phyloP scores from a whole-genome alignment of 1,140 invertebrate species.

The Drosophila parvula region DNA sequence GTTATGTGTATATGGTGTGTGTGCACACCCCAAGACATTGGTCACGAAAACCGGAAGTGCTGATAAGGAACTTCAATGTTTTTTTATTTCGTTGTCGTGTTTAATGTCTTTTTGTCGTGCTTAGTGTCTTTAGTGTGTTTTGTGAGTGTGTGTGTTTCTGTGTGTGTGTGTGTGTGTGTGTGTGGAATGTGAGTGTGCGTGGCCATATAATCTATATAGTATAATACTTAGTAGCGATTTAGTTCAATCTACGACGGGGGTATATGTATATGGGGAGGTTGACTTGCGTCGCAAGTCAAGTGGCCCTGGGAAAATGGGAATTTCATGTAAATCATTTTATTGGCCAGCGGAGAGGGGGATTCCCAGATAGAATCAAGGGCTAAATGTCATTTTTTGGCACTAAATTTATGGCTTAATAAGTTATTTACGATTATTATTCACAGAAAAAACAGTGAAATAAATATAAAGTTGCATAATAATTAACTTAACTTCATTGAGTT shows the following conservation, averaged over 20 bases:
- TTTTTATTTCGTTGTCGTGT: constrained; percentile 83
- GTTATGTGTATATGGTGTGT: background rate
- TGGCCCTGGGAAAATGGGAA: constrained; percentile 51
- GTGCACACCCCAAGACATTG: constrained; percentile 73
- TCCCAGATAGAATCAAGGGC: background rate
- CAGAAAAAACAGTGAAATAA: background rate
- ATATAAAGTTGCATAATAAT: too few species aligned
- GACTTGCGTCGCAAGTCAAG: constrained; percentile 25
- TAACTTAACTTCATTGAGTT: too few species aligned
- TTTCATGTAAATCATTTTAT: constrained; percentile 50
- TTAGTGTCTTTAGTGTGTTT: constrained; percentile 79
- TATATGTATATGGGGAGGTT: background rate
- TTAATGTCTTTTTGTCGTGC: constrained; percentile 84
- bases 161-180: constrained; percentile 22
- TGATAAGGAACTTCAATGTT: constrained; percentile 83
- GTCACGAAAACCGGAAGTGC: constrained; percentile 84
- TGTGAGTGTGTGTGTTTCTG: constrained; percentile 21
- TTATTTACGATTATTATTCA: constrained; percentile 12
- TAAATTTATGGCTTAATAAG: constrained; percentile 7
- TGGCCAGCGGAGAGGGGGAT: background rate
- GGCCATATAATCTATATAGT: constrained; percentile 75
- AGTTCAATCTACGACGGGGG: constrained; percentile 6
- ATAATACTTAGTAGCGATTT: constrained; percentile 71
- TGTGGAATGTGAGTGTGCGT: constrained; percentile 48
- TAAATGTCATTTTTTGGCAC: constrained; percentile 8